Conservation (phyloP, 2,888 invertebrate genomes). For the Halocaridina rubra region DNA sequence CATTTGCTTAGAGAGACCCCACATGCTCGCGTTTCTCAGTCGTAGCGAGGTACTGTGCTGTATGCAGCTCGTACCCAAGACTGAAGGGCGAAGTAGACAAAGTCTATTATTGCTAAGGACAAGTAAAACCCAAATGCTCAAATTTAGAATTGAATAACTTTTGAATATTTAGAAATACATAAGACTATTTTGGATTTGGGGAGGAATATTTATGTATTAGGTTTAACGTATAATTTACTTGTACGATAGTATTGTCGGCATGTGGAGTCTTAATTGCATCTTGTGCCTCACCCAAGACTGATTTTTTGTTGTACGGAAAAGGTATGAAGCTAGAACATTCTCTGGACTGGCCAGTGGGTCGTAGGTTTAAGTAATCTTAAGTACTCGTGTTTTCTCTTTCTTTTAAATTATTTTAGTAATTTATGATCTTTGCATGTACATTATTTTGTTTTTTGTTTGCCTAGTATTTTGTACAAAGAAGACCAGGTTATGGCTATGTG, state of each 20-base stretch:
- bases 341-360: slow-evolving; percentile 19
- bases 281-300: slow-evolving; percentile 43
- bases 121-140: no score
- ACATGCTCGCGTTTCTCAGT: not conserved
- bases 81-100: no score
- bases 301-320: slow-evolving; percentile 10
- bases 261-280: slow-evolving; percentile 21
- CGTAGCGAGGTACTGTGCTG: no score
- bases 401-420: no score
- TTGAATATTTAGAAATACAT: no score
- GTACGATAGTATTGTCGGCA: not conserved
- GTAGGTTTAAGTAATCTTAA: not conserved
- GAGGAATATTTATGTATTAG: no score
- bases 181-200: no score
- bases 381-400: no score
- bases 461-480: slow-evolving; percentile 38
- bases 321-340: slow-evolving; percentile 20
- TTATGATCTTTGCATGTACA: no score
- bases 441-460: not conserved
- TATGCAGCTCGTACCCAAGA: no score
- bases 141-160: no score
- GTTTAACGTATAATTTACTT: not conserved
- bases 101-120: no score
- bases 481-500: slow-evolving; percentile 3
- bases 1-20: not conserved